Percentiles rank a stretch among this genome's conserved stretches.
Conservation (phyloP, 2,888 invertebrate genomes). For the Protophormia terraenovae region DNA sequence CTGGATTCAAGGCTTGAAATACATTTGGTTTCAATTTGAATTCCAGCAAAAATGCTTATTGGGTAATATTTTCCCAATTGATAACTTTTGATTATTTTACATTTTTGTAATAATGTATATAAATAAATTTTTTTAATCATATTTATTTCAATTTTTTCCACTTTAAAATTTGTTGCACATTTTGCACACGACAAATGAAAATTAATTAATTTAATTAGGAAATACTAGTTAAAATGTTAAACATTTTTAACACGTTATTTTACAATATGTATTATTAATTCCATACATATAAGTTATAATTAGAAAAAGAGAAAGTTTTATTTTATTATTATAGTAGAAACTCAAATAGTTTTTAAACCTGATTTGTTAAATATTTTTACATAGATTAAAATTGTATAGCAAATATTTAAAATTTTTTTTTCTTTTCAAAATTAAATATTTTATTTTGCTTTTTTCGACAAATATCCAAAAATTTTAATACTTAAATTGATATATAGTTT, state of each 20-base stretch:
- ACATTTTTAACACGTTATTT: slow-evolving; percentile 51
- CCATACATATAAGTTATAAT: neutral
- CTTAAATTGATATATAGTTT: neutral
- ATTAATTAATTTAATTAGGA: slow-evolving; percentile 63
- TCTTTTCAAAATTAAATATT: neutral
- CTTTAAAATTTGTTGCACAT: neutral
- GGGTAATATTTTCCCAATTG: too few species aligned
- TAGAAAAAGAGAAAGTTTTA: slow-evolving; percentile 29
- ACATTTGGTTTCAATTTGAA: too few species aligned
- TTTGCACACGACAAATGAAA: slow-evolving; percentile 36
- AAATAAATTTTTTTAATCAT: too few species aligned
- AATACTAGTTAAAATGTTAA: slow-evolving; percentile 50
- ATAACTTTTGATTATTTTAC: too few species aligned
- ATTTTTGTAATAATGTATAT: too few species aligned
- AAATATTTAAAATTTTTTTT: neutral
- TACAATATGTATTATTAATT: neutral
- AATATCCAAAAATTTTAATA: neutral
- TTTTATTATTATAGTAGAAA: neutral
- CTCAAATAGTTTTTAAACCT: neutral
- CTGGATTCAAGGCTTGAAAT: too few species aligned
- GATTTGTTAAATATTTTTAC: neutral
- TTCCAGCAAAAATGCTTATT: too few species aligned
- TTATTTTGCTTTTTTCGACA: too few species aligned
- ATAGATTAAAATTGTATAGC: neutral
- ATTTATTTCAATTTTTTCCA: too few species aligned